phyloP scores from a whole-genome alignment of 2,888 invertebrate genomes.

The Caenorhabditis sp. region DNA sequence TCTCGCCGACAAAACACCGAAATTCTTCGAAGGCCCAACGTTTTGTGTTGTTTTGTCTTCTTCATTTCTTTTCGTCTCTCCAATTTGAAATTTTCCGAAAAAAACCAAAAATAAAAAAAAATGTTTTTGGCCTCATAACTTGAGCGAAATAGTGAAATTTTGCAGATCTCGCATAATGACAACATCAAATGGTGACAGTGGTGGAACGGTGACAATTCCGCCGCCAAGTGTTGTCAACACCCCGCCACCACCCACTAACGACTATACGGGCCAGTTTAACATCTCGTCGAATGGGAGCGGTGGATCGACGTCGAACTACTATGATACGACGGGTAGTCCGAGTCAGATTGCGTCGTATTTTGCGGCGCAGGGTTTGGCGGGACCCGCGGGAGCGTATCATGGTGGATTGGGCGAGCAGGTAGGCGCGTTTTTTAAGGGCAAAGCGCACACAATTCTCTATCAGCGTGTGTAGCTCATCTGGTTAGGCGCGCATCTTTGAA shows the following conservation, averaged over 20 bases:
- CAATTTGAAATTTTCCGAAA: too few relatives aligned
- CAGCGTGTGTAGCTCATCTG: too few relatives aligned
- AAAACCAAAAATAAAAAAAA: too few relatives aligned
- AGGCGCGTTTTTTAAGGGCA: too few relatives aligned
- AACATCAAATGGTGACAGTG: background rate
- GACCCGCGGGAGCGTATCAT: constrained; percentile 16
- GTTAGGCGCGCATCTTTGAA: too few relatives aligned
- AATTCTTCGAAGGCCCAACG: background rate
- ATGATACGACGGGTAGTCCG: constrained; percentile 23
- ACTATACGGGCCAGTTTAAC: background rate
- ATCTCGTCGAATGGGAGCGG: background rate
- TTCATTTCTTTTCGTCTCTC: background rate
- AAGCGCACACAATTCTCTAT: too few relatives aligned
- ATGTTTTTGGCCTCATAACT: too few relatives aligned
- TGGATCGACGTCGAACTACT: constrained; percentile 10
- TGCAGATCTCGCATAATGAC: background rate
- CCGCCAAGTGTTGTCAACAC: background rate
- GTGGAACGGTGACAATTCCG: background rate
- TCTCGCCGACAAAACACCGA: background rate
- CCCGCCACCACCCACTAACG: background rate
- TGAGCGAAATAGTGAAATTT: too few relatives aligned
- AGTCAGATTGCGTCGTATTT: constrained; percentile 34
- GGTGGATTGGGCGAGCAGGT: constrained; percentile 26
- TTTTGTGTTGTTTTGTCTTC: background rate
- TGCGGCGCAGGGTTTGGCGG: constrained; percentile 15